These are phyloP conservation scores for Propithecus coquereli DNA, from an alignment of 2,113 vertebrate genomes.

Conservation along the genomic window DNA sequence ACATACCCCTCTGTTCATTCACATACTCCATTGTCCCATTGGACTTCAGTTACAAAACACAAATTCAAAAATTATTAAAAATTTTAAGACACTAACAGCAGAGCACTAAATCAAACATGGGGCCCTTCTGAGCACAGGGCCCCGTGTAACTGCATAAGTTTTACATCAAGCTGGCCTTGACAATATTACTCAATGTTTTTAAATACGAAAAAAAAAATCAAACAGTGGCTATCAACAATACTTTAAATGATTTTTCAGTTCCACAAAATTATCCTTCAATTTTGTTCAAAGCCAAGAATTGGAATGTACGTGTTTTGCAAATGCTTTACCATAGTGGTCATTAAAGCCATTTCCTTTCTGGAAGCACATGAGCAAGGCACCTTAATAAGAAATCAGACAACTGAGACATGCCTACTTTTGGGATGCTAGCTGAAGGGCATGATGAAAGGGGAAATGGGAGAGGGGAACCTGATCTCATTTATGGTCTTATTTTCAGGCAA, in stretches of 20 bases:
- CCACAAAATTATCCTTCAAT: not conserved
- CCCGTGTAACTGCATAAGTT: not conserved
- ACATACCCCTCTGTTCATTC: not conserved
- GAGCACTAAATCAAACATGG: not conserved
- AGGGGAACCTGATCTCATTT: not conserved
- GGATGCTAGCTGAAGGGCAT: not conserved
- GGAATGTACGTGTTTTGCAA: not conserved
- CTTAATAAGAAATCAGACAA: too few relatives aligned
- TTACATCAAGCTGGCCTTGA: not conserved
- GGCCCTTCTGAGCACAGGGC: not conserved
- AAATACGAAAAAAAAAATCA: not conserved
- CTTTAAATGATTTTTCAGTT: not conserved
- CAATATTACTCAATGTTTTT: not conserved
- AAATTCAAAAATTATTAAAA: not conserved
- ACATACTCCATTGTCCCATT: not conserved
- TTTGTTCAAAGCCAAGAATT: not conserved
- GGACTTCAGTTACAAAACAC: not conserved
- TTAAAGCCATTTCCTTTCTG: not conserved
- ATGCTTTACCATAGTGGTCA: not conserved
- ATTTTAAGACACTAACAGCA: not conserved
- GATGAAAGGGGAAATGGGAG: not conserved
- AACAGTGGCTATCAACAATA: not conserved
- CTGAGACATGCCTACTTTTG: not conserved
- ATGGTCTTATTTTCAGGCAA: not conserved
- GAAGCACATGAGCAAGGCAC: not conserved